Evolutionary conservation across 2,113 vertebrate genomes (phyloP).

Genomic region (Sylvietta virens): DNA sequence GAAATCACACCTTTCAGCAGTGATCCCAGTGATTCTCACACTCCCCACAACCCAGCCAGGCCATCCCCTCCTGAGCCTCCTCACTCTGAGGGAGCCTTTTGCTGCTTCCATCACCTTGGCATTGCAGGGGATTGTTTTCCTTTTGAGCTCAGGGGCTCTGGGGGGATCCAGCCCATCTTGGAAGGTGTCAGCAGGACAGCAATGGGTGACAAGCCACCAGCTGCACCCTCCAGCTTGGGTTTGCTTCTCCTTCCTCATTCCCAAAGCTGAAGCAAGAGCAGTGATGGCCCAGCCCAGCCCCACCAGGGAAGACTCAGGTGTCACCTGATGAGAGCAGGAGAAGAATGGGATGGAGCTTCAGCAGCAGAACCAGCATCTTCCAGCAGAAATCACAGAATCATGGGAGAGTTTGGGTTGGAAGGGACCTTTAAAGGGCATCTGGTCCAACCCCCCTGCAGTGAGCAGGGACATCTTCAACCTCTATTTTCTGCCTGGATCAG

Average conservation of each 20-base stretch:
- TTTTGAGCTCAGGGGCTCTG: not conserved
- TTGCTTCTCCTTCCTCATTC: not conserved
- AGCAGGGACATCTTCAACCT: not conserved
- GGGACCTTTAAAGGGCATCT: not conserved
- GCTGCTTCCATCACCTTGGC: not conserved
- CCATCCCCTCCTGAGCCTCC: not conserved
- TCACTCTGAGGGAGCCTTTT: not conserved
- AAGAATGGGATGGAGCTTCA: not conserved
- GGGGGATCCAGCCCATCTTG: not conserved
- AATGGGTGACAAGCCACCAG: accelerated
- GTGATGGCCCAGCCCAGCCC: not conserved
- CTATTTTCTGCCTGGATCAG: not conserved
- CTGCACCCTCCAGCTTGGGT: not conserved
- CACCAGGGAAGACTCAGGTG: not conserved
- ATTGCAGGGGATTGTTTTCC: not conserved
- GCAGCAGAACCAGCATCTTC: not conserved
- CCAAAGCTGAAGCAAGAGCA: not conserved
- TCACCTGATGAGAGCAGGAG: not conserved
- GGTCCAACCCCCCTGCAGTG: not conserved
- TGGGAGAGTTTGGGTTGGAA: not conserved
- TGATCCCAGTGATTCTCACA: not conserved
- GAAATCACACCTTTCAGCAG: not conserved
- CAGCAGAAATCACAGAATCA: not conserved
- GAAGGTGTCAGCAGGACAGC: not conserved
- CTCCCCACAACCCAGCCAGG: not conserved